A percentile compares a stretch with the other conserved stretches of the same genome.
Conservation (phyloP, 2,113 vertebrate species). For the Equus quagga region DNA sequence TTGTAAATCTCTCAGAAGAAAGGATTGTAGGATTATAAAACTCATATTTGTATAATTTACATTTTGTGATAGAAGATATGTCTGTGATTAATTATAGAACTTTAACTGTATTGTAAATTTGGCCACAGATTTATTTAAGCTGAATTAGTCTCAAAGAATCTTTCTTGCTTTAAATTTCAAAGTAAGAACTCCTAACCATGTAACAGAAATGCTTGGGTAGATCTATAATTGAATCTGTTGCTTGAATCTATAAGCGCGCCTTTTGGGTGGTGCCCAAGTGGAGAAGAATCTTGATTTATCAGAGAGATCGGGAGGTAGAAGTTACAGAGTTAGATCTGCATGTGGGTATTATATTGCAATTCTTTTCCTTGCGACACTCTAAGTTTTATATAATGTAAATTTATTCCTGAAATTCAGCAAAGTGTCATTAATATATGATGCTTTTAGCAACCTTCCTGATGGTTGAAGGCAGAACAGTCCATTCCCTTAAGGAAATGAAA, state of each 20-base stretch:
- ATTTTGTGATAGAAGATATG: background rate
- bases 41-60: background rate
- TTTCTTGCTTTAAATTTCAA: background rate
- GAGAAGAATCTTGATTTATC: conserved; percentile 7
- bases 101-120: background rate
- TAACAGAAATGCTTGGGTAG: background rate
- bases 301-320: background rate
- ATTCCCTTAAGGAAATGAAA: conserved; percentile 43
- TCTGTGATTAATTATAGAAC: conserved; percentile 4
- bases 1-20: background rate
- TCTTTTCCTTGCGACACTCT: background rate
- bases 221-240: too few relatives aligned
- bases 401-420: conserved; percentile 60
- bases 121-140: background rate
- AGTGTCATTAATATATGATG: conserved; percentile 52
- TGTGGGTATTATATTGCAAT: background rate
- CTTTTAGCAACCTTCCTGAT: conserved; percentile 42
- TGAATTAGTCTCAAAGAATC: background rate
- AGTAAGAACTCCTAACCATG: background rate
- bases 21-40: background rate
- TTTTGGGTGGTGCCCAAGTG: background rate
- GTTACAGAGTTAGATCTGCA: conserved; percentile 31
- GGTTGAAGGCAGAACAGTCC: conserved; percentile 30
- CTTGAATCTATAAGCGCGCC: background rate
- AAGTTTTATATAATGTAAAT: conserved; percentile 53